Percentiles rank a stretch among this genome's conserved stretches.
phyloP scores from a whole-genome alignment of 2,888 invertebrate genomes.

The Nematopogon swammerdamellus region DNA sequence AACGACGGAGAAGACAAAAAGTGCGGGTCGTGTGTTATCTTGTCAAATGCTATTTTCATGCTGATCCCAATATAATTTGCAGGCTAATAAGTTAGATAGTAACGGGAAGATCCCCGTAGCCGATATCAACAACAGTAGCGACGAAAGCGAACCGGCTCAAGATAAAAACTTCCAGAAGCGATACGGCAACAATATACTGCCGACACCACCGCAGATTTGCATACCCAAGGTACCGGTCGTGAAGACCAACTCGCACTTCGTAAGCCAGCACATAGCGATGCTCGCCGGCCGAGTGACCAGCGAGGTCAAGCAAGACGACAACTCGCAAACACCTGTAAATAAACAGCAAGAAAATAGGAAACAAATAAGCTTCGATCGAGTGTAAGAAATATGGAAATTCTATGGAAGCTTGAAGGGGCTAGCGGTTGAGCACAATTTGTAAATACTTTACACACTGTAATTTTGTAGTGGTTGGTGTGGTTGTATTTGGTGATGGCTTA shows the following conservation, averaged over 20 bases:
- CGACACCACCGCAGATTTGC: conserved; percentile 39
- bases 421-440: too few species aligned
- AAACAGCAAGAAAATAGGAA: too few species aligned
- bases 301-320: background rate
- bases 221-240: conserved; percentile 40
- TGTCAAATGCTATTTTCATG: too few species aligned
- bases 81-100: conserved; percentile 4
- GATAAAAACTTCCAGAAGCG: conserved; percentile 47
- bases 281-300: background rate
- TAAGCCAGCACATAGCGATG: background rate
- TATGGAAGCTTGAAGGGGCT: too few species aligned
- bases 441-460: too few species aligned
- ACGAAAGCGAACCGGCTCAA: conserved; percentile 28
- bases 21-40: too few species aligned
- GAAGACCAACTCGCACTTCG: conserved; percentile 1
- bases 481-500: too few species aligned
- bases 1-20: too few species aligned
- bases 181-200: conserved; percentile 49
- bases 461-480: too few species aligned
- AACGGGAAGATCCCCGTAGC: background rate
- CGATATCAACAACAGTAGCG: conserved; percentile 18
- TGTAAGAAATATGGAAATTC: too few species aligned
- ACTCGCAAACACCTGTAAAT: background rate
- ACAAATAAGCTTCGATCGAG: too few species aligned
- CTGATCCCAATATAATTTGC: too few species aligned